Evolutionary conservation across 2,113 vertebrate species (phyloP).

Genomic region (Hystrix cristata): DNA sequence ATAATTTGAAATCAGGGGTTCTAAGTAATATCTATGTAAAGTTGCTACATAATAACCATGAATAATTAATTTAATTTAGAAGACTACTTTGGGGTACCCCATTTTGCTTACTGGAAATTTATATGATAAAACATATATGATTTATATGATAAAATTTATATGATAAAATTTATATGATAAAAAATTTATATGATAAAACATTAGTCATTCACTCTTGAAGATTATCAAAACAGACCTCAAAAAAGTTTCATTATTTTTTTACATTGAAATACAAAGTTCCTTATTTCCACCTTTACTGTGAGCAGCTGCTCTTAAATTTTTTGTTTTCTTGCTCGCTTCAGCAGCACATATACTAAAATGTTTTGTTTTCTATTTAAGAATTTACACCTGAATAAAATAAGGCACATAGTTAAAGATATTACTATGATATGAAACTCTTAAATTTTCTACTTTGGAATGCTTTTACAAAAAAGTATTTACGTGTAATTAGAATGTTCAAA

Average conservation of each 20-base stretch:
- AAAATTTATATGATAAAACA: neutral
- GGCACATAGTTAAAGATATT: neutral
- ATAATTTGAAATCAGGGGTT: neutral
- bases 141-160: no score
- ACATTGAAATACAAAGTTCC: neutral
- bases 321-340: neutral
- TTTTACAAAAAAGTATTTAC: neutral
- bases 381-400: neutral
- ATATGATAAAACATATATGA: neutral
- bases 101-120: neutral
- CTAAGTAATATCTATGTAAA: neutral
- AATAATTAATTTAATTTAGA: constrained; percentile 10
- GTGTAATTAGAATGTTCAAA: neutral
- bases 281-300: neutral
- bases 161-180: neutral
- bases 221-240: neutral
- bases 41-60: neutral
- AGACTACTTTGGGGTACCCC: neutral
- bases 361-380: neutral
- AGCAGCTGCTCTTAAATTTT: neutral
- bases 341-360: no score
- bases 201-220: neutral
- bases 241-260: constrained; percentile 13
- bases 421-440: constrained; percentile 1
- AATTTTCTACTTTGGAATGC: neutral